A percentile compares a stretch with the other conserved stretches of the same genome.
phyloP scores from a whole-genome alignment of 2,888 invertebrate species.

The Cataglyphis rosenhaueri region DNA sequence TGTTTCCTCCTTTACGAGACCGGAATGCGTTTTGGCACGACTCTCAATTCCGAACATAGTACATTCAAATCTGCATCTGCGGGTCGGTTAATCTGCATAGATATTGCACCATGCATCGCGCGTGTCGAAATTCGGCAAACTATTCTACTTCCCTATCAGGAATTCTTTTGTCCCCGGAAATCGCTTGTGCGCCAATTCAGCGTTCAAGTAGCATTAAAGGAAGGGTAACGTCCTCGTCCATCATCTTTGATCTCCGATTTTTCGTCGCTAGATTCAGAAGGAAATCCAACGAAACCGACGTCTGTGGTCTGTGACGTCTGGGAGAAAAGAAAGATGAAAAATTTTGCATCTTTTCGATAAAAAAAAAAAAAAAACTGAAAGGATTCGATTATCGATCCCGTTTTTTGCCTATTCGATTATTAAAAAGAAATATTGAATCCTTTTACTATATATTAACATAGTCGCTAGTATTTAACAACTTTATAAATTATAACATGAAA shows the following conservation, averaged over 20 bases:
- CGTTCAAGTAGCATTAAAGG: slow-evolving; percentile 50
- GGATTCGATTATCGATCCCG: not conserved
- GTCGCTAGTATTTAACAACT: not conserved
- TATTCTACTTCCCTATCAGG: slow-evolving; percentile 42
- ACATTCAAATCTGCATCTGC: slow-evolving; percentile 61
- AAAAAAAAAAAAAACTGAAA: not conserved
- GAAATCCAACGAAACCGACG: slow-evolving; percentile 6
- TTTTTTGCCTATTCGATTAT: not conserved
- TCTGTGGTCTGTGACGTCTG: not conserved
- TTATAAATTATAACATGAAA: not conserved
- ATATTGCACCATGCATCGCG: slow-evolving; percentile 67
- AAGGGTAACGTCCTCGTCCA: slow-evolving; percentile 38
- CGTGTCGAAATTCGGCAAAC: slow-evolving; percentile 57
- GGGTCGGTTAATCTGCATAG: slow-evolving; percentile 71
- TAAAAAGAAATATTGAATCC: not conserved
- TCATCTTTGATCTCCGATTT: slow-evolving; percentile 46
- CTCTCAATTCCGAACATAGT: slow-evolving; percentile 52
- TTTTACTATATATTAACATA: not conserved
- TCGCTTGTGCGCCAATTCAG: slow-evolving; percentile 33
- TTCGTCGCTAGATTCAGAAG: slow-evolving; percentile 7
- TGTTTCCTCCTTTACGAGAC: slow-evolving; percentile 20
- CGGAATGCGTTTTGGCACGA: slow-evolving; percentile 40
- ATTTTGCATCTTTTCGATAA: not conserved
- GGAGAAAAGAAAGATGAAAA: not conserved
- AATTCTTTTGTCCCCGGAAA: slow-evolving; percentile 55